A percentile compares a stretch with the other conserved stretches of the same genome.
These are phyloP conservation scores for Chaunax sp. DNA, from an alignment of 2,797 vertebrate species.

Conservation along the genomic window DNA sequence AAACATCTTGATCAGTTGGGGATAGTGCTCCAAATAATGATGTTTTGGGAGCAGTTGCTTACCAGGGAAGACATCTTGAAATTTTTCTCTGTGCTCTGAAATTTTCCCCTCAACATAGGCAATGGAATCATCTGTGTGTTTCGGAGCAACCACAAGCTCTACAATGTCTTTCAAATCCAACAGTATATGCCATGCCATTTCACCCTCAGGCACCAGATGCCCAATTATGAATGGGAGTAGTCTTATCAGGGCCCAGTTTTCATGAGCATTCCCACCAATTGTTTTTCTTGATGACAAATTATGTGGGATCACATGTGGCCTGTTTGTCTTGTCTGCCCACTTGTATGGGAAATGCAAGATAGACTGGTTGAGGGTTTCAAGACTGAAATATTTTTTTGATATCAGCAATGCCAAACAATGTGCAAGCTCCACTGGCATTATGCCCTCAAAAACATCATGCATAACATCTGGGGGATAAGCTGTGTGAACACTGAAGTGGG, in stretches of 20 bases:
- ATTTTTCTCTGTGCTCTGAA: conserved; percentile 21
- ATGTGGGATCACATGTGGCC: conserved; percentile 9
- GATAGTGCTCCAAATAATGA: conserved; percentile 18
- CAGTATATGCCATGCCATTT: conserved; percentile 23
- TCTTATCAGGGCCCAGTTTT: conserved; percentile 6
- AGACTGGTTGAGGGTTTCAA: not conserved
- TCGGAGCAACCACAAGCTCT: conserved; percentile 23
- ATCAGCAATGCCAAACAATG: not conserved
- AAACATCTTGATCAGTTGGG: conserved; percentile 5
- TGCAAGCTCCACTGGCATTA: not conserved
- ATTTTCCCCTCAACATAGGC: conserved; percentile 26
- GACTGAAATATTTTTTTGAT: not conserved
- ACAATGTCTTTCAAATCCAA: conserved; percentile 32
- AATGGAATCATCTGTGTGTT: conserved; percentile 29
- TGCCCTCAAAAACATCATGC: not conserved
- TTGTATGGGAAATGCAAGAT: not conserved
- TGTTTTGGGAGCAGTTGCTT: conserved; percentile 15
- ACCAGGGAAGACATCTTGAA: conserved; percentile 12
- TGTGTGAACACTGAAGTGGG: not conserved
- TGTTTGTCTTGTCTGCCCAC: conserved; percentile 5
- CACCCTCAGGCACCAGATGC: not conserved
- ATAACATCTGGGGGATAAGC: not conserved
- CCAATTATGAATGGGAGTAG: conserved; percentile 25
- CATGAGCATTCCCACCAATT: conserved; percentile 3
- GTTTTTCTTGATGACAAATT: not conserved